Evolutionary conservation across 2,113 vertebrate genomes (phyloP), one percentile per base, ranked within the genome.

Genomic region (Myrmophylax atrothorax): DNA sequence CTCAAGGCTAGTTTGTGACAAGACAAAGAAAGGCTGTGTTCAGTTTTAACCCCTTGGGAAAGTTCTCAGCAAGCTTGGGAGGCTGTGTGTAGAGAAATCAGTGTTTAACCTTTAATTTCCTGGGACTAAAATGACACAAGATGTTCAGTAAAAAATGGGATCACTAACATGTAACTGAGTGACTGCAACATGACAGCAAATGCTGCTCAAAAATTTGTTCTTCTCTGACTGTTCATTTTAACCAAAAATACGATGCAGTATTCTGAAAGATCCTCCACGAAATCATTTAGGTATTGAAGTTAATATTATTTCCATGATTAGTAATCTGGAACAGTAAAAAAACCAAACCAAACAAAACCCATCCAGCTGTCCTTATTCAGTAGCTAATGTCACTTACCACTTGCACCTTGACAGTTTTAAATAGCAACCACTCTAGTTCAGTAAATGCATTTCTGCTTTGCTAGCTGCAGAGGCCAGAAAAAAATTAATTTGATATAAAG

Each of bases 401-500:
- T 64, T 78, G 70, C 42, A 96, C 58, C 75, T 91, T 93, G 80
- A 87, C 62, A 95, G 63, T 56, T 87, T 91, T 78, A 93, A 94
- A 88, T 64, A 93, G 84, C 89, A 96, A 69, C 63, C 85, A 95
- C 62, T 95, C 89, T 28, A 88, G 75, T 67, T 67, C 81, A 85
- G 86, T 89, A 91, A 91, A 86, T 66, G 72, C 7, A 3, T 72
- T 88, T 83, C 91, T 95, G 92, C 90, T 91, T 82, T 59, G 58
- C 33, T 63, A 76, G 60, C 92, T 89, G 76, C 81, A 89, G 56
- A 84, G 84, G 82, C 80, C 86, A 75, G 80, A 20, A 62, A 92
- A 92, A 93, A 89, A 92, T 88, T 84, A 89, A 89, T 91, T 77
- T 90, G 79, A 91, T 96, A 70, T 81, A 94, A 90, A 84, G 92